These are phyloP conservation scores for Malacosoma neustria DNA, from an alignment of 2,888 invertebrate species.

Conservation along the genomic window DNA sequence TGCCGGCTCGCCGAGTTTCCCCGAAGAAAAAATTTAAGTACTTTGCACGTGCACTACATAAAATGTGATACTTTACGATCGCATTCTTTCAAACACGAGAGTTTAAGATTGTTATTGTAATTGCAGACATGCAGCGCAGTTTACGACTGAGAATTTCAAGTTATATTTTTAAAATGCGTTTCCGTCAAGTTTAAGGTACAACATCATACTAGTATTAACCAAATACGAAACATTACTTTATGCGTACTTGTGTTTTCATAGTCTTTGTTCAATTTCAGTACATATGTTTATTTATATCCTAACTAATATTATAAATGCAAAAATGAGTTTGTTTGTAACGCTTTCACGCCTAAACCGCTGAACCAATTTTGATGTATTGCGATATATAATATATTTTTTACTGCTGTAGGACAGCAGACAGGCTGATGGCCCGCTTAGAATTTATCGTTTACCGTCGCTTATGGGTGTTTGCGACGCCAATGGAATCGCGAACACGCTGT, in stretches of 20 bases:
- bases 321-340: too few species aligned
- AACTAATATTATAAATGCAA: too few species aligned
- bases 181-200: background rate
- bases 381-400: too few species aligned
- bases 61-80: conserved; percentile 42
- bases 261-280: background rate
- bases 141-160: conserved; percentile 8
- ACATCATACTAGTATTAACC: background rate
- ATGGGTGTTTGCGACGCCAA: too few species aligned
- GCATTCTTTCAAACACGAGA: conserved; percentile 22
- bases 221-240: background rate
- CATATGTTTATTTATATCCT: too few species aligned
- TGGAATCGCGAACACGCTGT: too few species aligned
- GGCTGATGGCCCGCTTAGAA: too few species aligned
- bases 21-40: conserved; percentile 35
- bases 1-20: conserved; percentile 29
- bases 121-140: conserved; percentile 7
- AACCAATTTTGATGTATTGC: too few species aligned
- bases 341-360: too few species aligned
- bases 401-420: too few species aligned
- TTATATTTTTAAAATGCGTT: conserved; percentile 8
- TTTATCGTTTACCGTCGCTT: too few species aligned
- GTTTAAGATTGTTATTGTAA: conserved; percentile 24
- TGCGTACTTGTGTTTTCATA: background rate
- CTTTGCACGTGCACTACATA: conserved; percentile 51